Conservation (phyloP, 2,888 invertebrate species). For the Girardia tigrina region DNA sequence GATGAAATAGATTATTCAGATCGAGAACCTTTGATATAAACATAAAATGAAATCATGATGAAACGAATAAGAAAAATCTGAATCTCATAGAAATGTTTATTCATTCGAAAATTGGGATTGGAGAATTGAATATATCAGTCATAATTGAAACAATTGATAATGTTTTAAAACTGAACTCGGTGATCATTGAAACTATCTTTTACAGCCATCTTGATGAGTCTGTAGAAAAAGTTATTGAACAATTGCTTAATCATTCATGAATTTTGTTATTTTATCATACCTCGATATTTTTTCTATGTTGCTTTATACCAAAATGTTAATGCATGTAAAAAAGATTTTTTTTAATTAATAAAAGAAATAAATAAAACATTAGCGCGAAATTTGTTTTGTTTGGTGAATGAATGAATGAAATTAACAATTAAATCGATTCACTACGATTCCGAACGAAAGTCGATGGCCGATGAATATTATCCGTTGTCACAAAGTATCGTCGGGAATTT, state of each 20-base stretch:
- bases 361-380: too few species aligned
- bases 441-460: too few species aligned
- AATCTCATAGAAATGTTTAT: conserved; percentile 20
- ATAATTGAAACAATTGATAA: neutral
- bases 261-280: conserved; percentile 18
- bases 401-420: too few species aligned
- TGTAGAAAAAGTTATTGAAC: neutral
- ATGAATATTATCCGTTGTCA: too few species aligned
- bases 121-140: neutral
- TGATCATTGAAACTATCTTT: conserved; percentile 16
- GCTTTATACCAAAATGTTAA: conserved; percentile 18
- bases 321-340: conserved; percentile 18
- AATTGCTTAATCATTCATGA: conserved; percentile 18
- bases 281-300: conserved; percentile 20
- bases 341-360: too few species aligned
- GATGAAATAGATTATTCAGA: too few species aligned
- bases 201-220: conserved; percentile 20
- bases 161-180: neutral
- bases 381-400: too few species aligned
- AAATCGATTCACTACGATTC: too few species aligned
- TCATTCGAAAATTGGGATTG: neutral
- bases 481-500: too few species aligned
- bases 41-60: conserved; percentile 16
- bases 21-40: too few species aligned
- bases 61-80: conserved; percentile 13